Conservation (phyloP, 2,888 invertebrate genomes). For the Glaucopsyche alexis region DNA sequence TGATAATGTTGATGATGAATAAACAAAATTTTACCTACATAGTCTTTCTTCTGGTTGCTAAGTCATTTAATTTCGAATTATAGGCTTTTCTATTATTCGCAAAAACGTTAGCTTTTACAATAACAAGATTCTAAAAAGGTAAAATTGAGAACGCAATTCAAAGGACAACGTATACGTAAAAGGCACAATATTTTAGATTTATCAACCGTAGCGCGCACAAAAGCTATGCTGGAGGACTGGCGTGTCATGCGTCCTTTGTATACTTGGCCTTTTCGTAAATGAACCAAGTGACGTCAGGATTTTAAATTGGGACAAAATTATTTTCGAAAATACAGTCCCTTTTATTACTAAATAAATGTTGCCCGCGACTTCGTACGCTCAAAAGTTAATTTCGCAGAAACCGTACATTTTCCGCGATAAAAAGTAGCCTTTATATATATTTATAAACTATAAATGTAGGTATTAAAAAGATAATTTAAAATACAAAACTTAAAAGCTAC, state of each 20-base stretch:
- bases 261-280: conserved; percentile 25
- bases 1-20: neutral
- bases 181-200: conserved; percentile 27
- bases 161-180: conserved; percentile 2
- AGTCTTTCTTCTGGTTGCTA: neutral
- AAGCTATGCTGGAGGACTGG: conserved; percentile 23
- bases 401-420: no score
- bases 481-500: no score
- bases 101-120: conserved; percentile 2
- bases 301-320: neutral
- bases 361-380: no score
- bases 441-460: no score
- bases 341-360: no score
- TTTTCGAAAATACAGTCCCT: neutral
- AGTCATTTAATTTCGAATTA: neutral
- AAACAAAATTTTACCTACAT: neutral
- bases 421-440: no score
- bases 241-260: conserved; percentile 28
- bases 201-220: conserved; percentile 28
- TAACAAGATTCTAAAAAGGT: neutral
- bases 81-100: neutral
- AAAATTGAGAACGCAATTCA: neutral
- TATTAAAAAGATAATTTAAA: no score
- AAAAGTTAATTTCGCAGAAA: no score
- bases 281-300: conserved; percentile 12